Base-by-base conservation (phyloP, 2,797 vertebrate species). In the Chelidonichthys spinosus region DNA sequence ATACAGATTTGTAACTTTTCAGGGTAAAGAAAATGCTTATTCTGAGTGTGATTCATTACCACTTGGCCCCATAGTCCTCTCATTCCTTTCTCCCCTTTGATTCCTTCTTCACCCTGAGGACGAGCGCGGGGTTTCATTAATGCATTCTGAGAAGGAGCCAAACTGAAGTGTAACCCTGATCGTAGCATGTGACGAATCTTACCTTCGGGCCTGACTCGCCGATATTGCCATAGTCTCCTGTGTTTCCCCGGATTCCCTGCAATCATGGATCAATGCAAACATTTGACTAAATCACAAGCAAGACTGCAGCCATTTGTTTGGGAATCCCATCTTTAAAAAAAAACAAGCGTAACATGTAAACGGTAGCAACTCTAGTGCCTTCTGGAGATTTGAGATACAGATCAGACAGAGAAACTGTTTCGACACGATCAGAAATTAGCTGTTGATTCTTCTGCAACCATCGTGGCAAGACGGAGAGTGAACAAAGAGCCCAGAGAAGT, bases 51-150 rank as follows among this genome's bases (percentile, higher is more conserved):
- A 81, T 79, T 10, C 63, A 72, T 90, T 92, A 95, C 94, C 92
- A 81, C 76, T 82, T 82, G 89, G 79, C 93, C 90, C 76, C 72
- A 55, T 49, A 90, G 83, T 79, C 91, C 95, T 90, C 88, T 94
- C 87, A 86, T 88, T 87, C 91, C 91, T 82, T 95, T 95, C 72
- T 95, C 92, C 67, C 92, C 92, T 92, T 94, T 93, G 85, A 94
- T 91, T 82, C 90, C 91, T 14, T 75, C 5, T 70, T 93, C 81
- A 14, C 91, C 96, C 93, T 96, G 76, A 69, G 81, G 70, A 84
- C 2, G 6, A 10, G 47, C 6, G 37, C 7, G 47, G 80, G 67
- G 32, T 81, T 83, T 82, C 61, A 87, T 85, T 85, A 83, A 86
- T 47, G 18, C 4, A 3, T 50, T 43, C 53, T 66, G 47, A 81